Percentiles rank a stretch among this genome's conserved stretches.
phyloP scores from a whole-genome alignment of 1,140 invertebrate genomes.

The Cataglyphis hispanica region DNA sequence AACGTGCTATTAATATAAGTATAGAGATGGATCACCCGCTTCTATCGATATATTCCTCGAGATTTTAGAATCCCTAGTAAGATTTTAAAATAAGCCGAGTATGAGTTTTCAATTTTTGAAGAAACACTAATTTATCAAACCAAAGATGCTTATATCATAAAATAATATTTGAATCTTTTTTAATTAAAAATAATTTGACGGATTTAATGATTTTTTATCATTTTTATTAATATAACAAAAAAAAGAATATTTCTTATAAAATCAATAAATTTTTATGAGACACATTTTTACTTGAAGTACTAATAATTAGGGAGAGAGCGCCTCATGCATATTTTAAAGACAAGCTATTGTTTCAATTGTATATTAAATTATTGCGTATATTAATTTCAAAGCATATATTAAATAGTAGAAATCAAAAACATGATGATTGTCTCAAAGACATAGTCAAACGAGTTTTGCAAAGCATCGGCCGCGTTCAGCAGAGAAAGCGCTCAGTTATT shows the following conservation, averaged over 20 bases:
- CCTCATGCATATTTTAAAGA: no score
- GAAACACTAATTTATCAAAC: neutral
- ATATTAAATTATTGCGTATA: no score
- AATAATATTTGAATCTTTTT: neutral
- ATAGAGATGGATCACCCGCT: slow-evolving; percentile 5
- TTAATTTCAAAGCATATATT: no score
- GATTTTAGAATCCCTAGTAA: neutral
- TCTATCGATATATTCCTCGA: slow-evolving; percentile 40
- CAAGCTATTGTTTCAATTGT: neutral
- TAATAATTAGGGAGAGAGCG: neutral
- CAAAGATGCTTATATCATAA: neutral
- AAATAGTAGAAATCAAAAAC: neutral
- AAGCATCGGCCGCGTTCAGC: no score
- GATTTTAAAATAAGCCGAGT: slow-evolving; percentile 9
- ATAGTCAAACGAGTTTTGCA: neutral
- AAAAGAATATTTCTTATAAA: neutral
- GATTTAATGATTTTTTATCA: neutral
- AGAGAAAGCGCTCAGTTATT: no score
- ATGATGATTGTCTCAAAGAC: neutral
- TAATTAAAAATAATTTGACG: neutral
- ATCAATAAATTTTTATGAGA: neutral
- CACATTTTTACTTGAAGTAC: neutral
- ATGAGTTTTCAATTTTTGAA: neutral
- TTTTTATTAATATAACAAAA: neutral
- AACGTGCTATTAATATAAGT: slow-evolving; percentile 18